phyloP scores from a whole-genome alignment of 2,797 vertebrate genomes.

The Euthynnus affinis region DNA sequence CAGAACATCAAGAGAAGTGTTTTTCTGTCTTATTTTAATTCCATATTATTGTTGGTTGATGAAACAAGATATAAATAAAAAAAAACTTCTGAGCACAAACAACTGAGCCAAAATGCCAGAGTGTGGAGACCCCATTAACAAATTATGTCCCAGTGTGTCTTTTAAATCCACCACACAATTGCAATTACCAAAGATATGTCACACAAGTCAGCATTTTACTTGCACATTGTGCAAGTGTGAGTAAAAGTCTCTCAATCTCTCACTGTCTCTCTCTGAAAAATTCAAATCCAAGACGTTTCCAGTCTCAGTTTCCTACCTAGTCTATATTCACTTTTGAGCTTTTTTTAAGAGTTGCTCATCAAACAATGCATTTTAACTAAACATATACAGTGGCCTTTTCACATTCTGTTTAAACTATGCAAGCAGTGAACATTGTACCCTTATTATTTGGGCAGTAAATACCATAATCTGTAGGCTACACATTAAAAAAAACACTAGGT shows the following conservation, averaged over 20 bases:
- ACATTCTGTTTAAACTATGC: background rate
- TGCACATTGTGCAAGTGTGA: background rate
- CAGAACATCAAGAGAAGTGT: background rate
- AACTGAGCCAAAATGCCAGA: background rate
- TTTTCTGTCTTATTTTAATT: background rate
- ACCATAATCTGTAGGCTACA: background rate
- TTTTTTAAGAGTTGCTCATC: background rate
- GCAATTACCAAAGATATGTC: slow-evolving; percentile 1
- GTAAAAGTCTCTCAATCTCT: background rate
- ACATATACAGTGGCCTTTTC: background rate
- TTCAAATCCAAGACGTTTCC: background rate
- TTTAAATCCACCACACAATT: slow-evolving; percentile 22
- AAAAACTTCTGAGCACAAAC: background rate
- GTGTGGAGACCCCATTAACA: background rate
- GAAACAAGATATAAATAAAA: background rate
- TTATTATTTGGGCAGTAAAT: slow-evolving; percentile 1
- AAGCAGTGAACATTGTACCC: background rate
- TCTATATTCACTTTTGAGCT: background rate
- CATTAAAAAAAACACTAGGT: background rate
- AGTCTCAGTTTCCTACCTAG: background rate
- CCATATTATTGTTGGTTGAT: background rate
- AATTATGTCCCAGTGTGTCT: background rate
- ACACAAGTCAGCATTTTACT: background rate
- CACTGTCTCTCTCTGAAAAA: background rate
- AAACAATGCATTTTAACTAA: background rate